Evolutionary conservation across 2,113 vertebrate genomes (phyloP).

Genomic region (Vimba vimba): DNA sequence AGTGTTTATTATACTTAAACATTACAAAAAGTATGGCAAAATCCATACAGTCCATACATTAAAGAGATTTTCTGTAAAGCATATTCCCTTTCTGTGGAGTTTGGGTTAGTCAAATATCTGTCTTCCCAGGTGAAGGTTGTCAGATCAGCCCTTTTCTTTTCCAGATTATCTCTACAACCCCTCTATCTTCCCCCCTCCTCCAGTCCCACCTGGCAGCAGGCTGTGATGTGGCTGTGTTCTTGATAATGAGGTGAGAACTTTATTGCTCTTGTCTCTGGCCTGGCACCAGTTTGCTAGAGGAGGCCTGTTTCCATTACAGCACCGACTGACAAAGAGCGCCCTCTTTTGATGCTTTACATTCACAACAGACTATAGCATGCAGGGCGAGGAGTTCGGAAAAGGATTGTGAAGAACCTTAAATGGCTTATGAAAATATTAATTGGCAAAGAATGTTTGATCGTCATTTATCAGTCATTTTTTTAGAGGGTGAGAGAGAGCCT

Average conservation of each 20-base stretch:
- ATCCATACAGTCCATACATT: neutral
- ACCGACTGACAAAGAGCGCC: constrained; percentile 66
- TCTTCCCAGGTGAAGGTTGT: constrained; percentile 61
- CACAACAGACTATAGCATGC: neutral
- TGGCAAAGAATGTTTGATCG: neutral
- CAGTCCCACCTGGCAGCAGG: constrained; percentile 66
- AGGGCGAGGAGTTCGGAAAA: neutral
- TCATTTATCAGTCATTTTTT: neutral
- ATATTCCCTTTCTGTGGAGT: constrained; percentile 27
- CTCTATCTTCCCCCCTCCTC: constrained; percentile 62
- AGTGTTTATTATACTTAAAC: neutral
- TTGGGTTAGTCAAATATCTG: constrained; percentile 54
- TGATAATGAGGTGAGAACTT: constrained; percentile 83
- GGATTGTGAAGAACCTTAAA: neutral
- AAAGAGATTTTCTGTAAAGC: neutral
- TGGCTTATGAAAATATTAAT: neutral
- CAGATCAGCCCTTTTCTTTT: constrained; percentile 61
- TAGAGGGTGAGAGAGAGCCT: constrained; percentile 4
- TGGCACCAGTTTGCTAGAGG: constrained; percentile 70
- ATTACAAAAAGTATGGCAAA: neutral
- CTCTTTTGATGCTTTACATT: constrained; percentile 66
- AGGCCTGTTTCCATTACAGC: constrained; percentile 5
- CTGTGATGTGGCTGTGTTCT: constrained; percentile 76
- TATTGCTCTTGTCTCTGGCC: constrained; percentile 70
- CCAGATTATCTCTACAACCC: constrained; percentile 54